Base-by-base conservation (phyloP, 2,797 vertebrate species). In the Coregonus suidteri region DNA sequence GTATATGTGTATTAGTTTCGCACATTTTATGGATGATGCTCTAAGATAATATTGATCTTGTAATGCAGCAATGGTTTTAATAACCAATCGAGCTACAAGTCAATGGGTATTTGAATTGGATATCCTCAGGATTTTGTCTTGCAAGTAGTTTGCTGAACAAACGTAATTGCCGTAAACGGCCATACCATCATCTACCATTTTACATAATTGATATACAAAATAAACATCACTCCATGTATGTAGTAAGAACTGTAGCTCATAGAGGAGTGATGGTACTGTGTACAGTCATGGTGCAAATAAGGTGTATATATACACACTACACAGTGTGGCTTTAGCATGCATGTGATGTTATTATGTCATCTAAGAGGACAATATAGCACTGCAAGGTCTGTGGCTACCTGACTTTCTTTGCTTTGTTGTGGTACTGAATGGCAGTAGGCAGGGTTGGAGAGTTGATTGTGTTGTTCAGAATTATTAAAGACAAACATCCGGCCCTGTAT, bases 1-100 rank as follows among this genome's bases (percentile, higher is more conserved):
- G 75, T 84, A 85, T 85, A 88, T 84, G 79, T 86, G 78, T 87
- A 84, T 84, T 81, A 87, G 85, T 84, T 81, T 84, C 78, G 82
- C 82, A 84, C 71, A 75, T 25, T 76, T 80, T 75, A 77, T 81
- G 73, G 78, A 85, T 73, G 77, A 41, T 59, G 51, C n/a, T 76
- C 73, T 78, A 77, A 78, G 41, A 83, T 83, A 84, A 83, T 83
- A 86, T 85, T 81, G 83, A 84, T 81, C 79, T 71, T 79, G 75
- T 79, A 83, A 83, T 84, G 75, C 76, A 83, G 74, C 62, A 77
- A 76, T 86, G 80, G 81, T 86, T 73, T 75, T 70, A 90, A 87
- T 83, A 88, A 86, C 80, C 37, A n/a, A 25, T 20, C 20, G 3
- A 47, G 67, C 31, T 69, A 70, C 66, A 59, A 41, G n/a, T 37